Percentiles rank a stretch among this genome's conserved stretches.
These are phyloP conservation scores for Equus quagga DNA, from an alignment of 2,113 vertebrate species.

Conservation along the genomic window DNA sequence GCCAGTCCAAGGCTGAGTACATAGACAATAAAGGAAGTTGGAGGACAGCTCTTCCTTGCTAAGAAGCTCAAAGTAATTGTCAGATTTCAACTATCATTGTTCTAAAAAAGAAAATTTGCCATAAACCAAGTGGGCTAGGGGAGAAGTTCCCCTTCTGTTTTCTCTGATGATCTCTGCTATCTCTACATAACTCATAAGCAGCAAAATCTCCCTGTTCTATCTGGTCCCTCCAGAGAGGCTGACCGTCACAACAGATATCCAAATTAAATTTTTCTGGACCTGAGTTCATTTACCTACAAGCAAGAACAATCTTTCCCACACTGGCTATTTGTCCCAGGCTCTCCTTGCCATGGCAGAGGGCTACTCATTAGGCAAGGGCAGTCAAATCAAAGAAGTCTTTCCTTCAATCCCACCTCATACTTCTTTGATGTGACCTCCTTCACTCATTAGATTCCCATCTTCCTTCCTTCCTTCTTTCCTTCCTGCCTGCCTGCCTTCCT, in stretches of 20 bases:
- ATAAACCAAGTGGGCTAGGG: not conserved
- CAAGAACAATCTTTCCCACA: not conserved
- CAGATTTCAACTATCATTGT: not conserved
- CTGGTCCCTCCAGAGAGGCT: not conserved
- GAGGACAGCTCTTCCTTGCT: not conserved
- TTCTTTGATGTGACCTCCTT: not conserved
- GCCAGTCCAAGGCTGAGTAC: not conserved
- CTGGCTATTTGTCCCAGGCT: not conserved
- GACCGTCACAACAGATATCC: not conserved
- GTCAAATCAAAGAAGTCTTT: not conserved
- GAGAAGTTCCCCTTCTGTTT: not conserved
- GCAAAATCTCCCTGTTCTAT: not conserved
- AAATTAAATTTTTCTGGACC: not conserved
- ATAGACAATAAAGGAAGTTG: not conserved
- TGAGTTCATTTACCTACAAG: conserved; percentile 10
- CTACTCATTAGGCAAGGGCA: not conserved
- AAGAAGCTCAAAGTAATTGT: conserved; percentile 44
- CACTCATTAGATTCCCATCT: not conserved
- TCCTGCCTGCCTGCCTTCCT: not conserved
- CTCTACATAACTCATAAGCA: not conserved
- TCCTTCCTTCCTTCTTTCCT: not conserved
- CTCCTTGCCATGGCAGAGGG: not conserved
- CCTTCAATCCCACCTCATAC: not conserved
- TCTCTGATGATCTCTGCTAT: not conserved
- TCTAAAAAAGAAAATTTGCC: not conserved